Evolutionary conservation across 2,113 vertebrate genomes (phyloP), one percentile per base, ranked within the genome.

Genomic region (Mungos mungo): DNA sequence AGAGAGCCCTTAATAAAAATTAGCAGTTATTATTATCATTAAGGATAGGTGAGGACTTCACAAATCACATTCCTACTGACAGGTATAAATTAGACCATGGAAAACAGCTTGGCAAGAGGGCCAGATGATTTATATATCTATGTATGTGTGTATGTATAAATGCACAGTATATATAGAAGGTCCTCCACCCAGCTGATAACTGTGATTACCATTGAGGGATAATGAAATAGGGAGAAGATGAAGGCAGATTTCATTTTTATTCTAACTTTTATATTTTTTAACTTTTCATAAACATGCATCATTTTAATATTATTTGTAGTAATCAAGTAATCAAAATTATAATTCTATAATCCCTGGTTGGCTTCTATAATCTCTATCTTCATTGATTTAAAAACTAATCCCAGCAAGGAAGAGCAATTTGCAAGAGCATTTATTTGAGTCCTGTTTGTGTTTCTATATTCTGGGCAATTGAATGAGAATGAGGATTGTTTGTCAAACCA

Each of bases 401-500:
- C 93, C 65, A 94, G 85, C 69, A 80, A 96, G 87, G 66, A 90
- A 92, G 91, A 96, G 38, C 68, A 90, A 91, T 92, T 90, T 97
- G 86, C 90, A 94, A 84, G 93, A 91, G 19, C 72, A 95, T 93
- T 95, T 90, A 86, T 80, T 85, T 94, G 47, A 97, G 92, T 45
- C 41, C 90, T 97, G 94, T 96, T 97, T 98, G 93, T 92, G 81
- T 95, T 95, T 88, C 74, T 88, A 33, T 93, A n/a, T 96, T 92
- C 94, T 81, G 81, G 88, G 77, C 90, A 82, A 96, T 74, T 97
- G 95, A 95, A 93, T 5, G 80, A 96, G 97, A 97, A 93, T 57
- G 88, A 97, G 91, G 72, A 94, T 95, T 98, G 96, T 98, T 97
- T 98, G 97, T 98, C 93, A 95, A 90, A 96, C 77, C 69, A 45